A percentile compares a stretch with the other conserved stretches of the same genome.
Evolutionary conservation across 2,888 invertebrate genomes (phyloP).

Genomic region (Mythimna vitellina): DNA sequence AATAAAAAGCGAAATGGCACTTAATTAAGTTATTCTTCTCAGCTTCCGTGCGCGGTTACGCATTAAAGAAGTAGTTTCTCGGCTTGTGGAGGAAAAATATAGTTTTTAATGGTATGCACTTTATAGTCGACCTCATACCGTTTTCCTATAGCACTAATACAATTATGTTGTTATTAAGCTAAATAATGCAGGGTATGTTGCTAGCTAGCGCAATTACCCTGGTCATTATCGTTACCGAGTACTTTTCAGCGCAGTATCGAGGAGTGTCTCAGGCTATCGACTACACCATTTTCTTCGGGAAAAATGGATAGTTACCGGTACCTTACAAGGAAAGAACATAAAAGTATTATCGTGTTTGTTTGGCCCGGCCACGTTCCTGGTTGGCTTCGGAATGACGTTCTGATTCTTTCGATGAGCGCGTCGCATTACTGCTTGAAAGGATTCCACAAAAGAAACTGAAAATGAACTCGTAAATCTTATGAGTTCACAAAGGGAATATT

Average conservation of each 20-base stretch:
- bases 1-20: slow-evolving; percentile 38
- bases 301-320: slow-evolving; percentile 67
- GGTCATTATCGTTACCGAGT: slow-evolving; percentile 65
- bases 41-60: slow-evolving; percentile 59
- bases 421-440: slow-evolving; percentile 67
- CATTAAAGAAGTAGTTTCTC: slow-evolving; percentile 49
- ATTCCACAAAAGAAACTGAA: slow-evolving; percentile 50
- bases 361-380: slow-evolving; percentile 67
- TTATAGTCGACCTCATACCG: slow-evolving; percentile 55
- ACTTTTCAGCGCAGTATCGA: slow-evolving; percentile 66
- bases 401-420: slow-evolving; percentile 60
- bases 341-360: slow-evolving; percentile 56
- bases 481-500: slow-evolving; percentile 60
- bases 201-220: slow-evolving; percentile 48
- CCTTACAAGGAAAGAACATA: slow-evolving; percentile 64
- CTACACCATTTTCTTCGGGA: slow-evolving; percentile 64
- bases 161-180: slow-evolving; percentile 64
- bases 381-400: slow-evolving; percentile 64
- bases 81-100: slow-evolving; percentile 54
- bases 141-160: slow-evolving; percentile 61
- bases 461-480: slow-evolving; percentile 63
- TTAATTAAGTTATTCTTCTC: slow-evolving; percentile 47
- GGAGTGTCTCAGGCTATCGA: slow-evolving; percentile 66
- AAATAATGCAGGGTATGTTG: slow-evolving; percentile 65
- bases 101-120: slow-evolving; percentile 52